Evolutionary conservation across 2,888 invertebrate species (phyloP), one percentile per base, ranked within the genome.

Genomic region (Acleris holmiana): DNA sequence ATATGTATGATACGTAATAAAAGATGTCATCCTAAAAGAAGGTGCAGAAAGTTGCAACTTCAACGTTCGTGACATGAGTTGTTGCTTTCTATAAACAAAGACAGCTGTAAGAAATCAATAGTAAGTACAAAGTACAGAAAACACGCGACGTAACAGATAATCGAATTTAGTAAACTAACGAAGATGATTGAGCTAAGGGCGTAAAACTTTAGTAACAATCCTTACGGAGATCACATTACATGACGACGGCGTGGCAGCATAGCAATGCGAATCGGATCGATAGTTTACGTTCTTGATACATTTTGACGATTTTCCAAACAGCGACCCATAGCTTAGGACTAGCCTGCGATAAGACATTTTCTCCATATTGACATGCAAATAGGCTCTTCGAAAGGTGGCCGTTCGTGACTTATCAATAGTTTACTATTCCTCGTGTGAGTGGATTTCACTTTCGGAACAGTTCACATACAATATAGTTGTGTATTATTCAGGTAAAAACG

Each of bases 381-480:
- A 53, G 54, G 53, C 19, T 44, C 25, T 35, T 53, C 21, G 53
- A 64, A 58, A 64, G 41, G 53, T 53, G 53, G 53, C 50, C 59
- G 57, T 54, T 64, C 58, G 64, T 64, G 64, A 54, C 64, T 54
- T 64, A 64, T 64, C 58, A 54, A 58, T 54, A 64, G 58, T 64
- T 59, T 64, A 53, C 41, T 29, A 41, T 53, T 19, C 17, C 57
- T 18, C 15, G 53, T 47, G 53, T 58, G 25, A 41, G 58, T 51
- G 46, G 8, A 53, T 58, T 35, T 48, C 58, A 53, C 46, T 59
- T 64, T 64, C 58, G 46, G 25, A 23, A 47, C 57, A 46, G 50
- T 35, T 59, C 59, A 25, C 15, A n/a, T 1, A 23, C 40, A 54
- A 54, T 19, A 55, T 29, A 57, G 47, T 57, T 47, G 29, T 29